Evolutionary conservation across 2,888 invertebrate species (phyloP).

Genomic region (Scaptodrosophila latifasciaeformis): DNA sequence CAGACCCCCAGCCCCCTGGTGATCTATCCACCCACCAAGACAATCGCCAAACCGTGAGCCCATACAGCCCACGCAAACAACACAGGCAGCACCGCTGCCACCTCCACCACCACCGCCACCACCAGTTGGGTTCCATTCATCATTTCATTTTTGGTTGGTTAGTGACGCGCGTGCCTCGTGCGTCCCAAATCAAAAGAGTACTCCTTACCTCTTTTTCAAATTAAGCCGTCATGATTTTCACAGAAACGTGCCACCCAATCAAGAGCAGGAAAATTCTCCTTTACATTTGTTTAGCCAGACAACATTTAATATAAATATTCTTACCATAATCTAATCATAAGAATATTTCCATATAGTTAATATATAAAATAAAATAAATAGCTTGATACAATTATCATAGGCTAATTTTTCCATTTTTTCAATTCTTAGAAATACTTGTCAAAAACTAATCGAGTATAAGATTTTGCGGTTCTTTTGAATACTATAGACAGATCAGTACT

Average conservation of each 20-base stretch:
- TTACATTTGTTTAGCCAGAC: not conserved
- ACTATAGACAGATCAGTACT: slow-evolving; percentile 60
- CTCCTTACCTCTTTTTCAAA: slow-evolving; percentile 39
- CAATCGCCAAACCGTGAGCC: slow-evolving; percentile 21
- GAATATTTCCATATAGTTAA: too few relatives aligned
- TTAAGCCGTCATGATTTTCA: slow-evolving; percentile 58
- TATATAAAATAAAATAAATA: too few relatives aligned
- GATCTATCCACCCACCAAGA: not conserved
- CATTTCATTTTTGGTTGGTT: slow-evolving; percentile 50
- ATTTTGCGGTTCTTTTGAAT: too few relatives aligned
- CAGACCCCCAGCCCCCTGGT: slow-evolving; percentile 8
- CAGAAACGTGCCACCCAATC: slow-evolving; percentile 8
- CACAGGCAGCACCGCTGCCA: slow-evolving; percentile 1
- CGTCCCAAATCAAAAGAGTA: slow-evolving; percentile 45
- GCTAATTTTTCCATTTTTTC: too few relatives aligned
- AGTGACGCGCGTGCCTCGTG: slow-evolving; percentile 67
- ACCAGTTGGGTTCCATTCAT: slow-evolving; percentile 55
- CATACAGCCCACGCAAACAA: slow-evolving; percentile 1
- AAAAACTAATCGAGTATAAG: too few relatives aligned
- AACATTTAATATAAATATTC: too few relatives aligned
- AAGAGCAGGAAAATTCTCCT: not conserved
- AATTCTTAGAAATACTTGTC: too few relatives aligned
- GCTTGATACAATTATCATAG: too few relatives aligned
- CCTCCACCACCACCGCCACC: not conserved
- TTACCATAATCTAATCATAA: too few relatives aligned